Evolutionary conservation across 2,888 invertebrate species (phyloP).

Genomic region (Drosophila glabriapex): DNA sequence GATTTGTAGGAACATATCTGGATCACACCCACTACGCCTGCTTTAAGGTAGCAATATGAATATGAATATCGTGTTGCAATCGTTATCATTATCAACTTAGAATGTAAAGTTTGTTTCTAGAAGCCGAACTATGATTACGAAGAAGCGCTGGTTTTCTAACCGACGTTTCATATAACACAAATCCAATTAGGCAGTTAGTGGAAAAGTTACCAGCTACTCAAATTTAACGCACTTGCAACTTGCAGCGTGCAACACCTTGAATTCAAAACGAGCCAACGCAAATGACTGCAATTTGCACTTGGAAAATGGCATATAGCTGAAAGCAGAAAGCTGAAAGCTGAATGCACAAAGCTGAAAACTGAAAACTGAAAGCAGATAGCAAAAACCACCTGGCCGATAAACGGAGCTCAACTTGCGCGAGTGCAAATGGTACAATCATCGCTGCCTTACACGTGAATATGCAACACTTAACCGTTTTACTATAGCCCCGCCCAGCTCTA

Average conservation of each 20-base stretch:
- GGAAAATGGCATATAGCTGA: neutral
- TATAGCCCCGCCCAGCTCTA: neutral
- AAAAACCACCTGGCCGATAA: slow-evolving; percentile 20
- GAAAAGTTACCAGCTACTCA: slow-evolving; percentile 64
- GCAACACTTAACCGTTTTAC: slow-evolving; percentile 40
- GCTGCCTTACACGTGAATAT: slow-evolving; percentile 3
- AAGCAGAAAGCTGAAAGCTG: neutral
- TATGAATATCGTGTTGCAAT: neutral
- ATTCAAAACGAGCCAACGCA: slow-evolving; percentile 15
- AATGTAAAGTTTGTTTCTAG: neutral
- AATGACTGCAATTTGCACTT: slow-evolving; percentile 46
- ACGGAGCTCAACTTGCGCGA: neutral
- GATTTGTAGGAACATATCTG: neutral
- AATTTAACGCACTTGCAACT: slow-evolving; percentile 57
- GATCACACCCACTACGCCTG: neutral
- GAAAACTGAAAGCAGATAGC: slow-evolving; percentile 3
- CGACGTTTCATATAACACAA: slow-evolving; percentile 55
- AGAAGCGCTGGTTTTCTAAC: neutral
- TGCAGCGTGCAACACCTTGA: slow-evolving; percentile 39
- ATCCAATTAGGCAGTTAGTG: slow-evolving; percentile 60
- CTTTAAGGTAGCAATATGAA: neutral
- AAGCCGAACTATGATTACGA: neutral
- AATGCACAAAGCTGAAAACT: neutral
- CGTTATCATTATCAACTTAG: neutral
- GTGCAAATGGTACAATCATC: neutral